Evolutionary conservation across 2,888 invertebrate species (phyloP).

Genomic region (Agrilus biguttatus): DNA sequence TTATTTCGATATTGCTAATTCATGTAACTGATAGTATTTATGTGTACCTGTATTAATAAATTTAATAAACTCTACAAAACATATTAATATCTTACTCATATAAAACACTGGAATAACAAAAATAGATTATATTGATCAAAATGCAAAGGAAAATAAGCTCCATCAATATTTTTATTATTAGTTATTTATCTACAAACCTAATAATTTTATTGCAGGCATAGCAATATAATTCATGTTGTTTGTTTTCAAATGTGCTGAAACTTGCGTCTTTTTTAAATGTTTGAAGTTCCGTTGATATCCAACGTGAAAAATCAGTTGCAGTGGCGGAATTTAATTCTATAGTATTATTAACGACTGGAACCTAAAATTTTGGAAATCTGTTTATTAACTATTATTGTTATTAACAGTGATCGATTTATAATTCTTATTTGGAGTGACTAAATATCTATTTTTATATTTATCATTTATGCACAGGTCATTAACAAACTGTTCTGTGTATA

Average conservation of each 20-base stretch:
- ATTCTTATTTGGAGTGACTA: no score
- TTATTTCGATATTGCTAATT: neutral
- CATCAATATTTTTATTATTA: conserved; percentile 5
- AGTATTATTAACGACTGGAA: conserved; percentile 27
- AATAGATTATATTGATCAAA: conserved; percentile 2
- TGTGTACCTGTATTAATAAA: conserved; percentile 6
- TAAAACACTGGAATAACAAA: neutral
- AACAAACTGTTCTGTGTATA: no score
- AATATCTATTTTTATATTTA: no score
- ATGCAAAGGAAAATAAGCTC: conserved; percentile 1
- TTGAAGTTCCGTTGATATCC: conserved; percentile 19
- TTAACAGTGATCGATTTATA: no score
- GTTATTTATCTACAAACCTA: conserved; percentile 1
- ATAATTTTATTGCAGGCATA: conserved; percentile 19
- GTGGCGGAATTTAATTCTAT: conserved; percentile 39
- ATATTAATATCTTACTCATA: neutral
- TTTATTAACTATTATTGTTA: no score
- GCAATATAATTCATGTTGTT: conserved; percentile 14
- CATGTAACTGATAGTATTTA: conserved; percentile 4
- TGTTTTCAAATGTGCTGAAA: conserved; percentile 10
- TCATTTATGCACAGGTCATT: no score
- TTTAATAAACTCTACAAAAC: conserved; percentile 3
- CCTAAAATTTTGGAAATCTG: conserved; percentile 30
- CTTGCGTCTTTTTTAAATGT: conserved; percentile 1
- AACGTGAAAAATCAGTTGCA: conserved; percentile 45